Percentiles rank a stretch among this genome's conserved stretches.
These are phyloP conservation scores for Smithornis capensis DNA, from an alignment of 2,113 vertebrate species.

Conservation along the genomic window DNA sequence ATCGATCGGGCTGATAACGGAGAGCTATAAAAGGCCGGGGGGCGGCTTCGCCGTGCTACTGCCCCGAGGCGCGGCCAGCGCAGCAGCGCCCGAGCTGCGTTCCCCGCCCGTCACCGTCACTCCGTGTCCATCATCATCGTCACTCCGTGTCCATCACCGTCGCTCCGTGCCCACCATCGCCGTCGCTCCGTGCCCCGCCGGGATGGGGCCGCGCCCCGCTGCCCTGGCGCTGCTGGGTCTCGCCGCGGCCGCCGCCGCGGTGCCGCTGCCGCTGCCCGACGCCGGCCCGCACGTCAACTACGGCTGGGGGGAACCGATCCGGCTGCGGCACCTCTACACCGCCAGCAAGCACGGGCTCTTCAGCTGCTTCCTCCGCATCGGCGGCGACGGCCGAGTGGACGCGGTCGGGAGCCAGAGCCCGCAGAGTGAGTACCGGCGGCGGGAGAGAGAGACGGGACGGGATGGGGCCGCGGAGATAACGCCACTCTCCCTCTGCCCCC, in stretches of 20 bases:
- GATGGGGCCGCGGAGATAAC: background rate
- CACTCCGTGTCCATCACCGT: background rate
- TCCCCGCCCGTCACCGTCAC: background rate
- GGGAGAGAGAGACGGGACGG: background rate
- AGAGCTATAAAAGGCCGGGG: slow-evolving; percentile 79
- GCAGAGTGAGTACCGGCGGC: slow-evolving; percentile 80
- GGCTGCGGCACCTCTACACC: slow-evolving; percentile 86
- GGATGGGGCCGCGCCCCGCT: slow-evolving; percentile 1
- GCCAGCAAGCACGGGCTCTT: slow-evolving; percentile 77
- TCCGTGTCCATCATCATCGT: background rate
- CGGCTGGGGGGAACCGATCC: slow-evolving; percentile 86
- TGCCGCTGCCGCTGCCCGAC: slow-evolving; percentile 71
- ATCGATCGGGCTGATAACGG: slow-evolving; percentile 79
- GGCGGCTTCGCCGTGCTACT: slow-evolving; percentile 29
- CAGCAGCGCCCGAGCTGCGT: background rate
- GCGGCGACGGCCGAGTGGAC: slow-evolving; percentile 80
- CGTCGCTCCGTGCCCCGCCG: background rate
- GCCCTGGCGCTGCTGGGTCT: slow-evolving; percentile 57
- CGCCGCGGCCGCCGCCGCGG: slow-evolving; percentile 42
- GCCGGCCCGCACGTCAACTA: slow-evolving; percentile 80
- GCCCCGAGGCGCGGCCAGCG: background rate
- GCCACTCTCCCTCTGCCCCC: background rate
- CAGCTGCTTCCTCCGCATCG: slow-evolving; percentile 83
- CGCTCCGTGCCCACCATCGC: background rate
- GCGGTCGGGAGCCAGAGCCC: slow-evolving; percentile 76